Evolutionary conservation across 2,797 vertebrate genomes (phyloP).

Genomic region (Botia kubotai): DNA sequence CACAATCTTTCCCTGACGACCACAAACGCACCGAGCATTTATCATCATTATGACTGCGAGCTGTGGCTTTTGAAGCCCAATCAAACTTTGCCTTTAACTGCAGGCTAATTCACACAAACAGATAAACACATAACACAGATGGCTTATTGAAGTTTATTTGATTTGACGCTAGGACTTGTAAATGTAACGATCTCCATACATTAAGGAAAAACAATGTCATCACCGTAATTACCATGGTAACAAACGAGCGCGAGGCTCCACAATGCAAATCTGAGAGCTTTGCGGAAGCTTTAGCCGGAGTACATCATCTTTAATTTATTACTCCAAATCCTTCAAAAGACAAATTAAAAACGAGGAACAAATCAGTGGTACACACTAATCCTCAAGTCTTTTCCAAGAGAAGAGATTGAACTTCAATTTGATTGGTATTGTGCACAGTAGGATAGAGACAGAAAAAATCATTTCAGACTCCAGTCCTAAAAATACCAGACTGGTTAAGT

Average conservation of each 20-base stretch:
- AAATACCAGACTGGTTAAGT: constrained; percentile 62
- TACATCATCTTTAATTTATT: constrained; percentile 63
- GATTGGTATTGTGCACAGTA: constrained; percentile 61
- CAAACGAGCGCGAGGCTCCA: constrained; percentile 48
- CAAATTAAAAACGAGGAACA: constrained; percentile 67
- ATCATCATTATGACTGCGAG: constrained; percentile 35
- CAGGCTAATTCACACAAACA: background rate
- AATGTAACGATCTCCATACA: constrained; percentile 35
- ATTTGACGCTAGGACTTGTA: constrained; percentile 24
- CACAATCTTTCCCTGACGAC: constrained; percentile 36
- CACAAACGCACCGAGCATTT: constrained; percentile 2
- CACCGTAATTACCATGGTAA: constrained; percentile 58
- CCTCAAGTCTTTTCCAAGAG: constrained; percentile 65
- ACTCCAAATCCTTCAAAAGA: constrained; percentile 67
- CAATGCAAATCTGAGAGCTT: constrained; percentile 59
- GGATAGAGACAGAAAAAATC: constrained; percentile 25
- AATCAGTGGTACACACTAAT: constrained; percentile 65
- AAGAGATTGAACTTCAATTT: constrained; percentile 67
- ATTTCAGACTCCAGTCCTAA: constrained; percentile 59
- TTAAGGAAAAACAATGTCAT: constrained; percentile 35
- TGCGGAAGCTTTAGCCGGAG: constrained; percentile 58
- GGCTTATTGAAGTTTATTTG: background rate
- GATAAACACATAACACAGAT: constrained; percentile 8
- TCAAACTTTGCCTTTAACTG: background rate
- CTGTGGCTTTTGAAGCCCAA: background rate